Evolutionary conservation across 1,140 invertebrate species (phyloP), one percentile per base, ranked within the genome.

Genomic region (Leptonema lineaticorne): DNA sequence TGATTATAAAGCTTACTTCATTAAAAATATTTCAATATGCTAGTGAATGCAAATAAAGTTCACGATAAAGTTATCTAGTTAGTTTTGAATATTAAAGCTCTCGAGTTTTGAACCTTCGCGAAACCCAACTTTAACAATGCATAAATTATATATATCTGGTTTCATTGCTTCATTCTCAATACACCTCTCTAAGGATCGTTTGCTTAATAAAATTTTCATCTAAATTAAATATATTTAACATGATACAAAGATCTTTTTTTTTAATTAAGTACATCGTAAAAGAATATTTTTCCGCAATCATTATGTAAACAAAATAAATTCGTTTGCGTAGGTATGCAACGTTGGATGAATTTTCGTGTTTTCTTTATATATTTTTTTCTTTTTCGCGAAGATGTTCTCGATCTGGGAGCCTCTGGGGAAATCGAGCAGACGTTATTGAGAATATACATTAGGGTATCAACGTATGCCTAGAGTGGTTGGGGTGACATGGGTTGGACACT

Each of bases 371-470:
- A n/a, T 16, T 26, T 26, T 22, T 53, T 53, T 53, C 50, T 71
- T 71, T 68, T 71, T 27, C 53, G 57, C 50, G 59, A 65, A 68
- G 66, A 71, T 71, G 67, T 71, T 65, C 67, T 50, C 69, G 66
- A 66, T 64, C 48, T 26, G 27, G 33, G 46, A 46, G 60, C 63
- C 69, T 56, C 69, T 2, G 48, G 69, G 69, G 69, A 71, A 71
- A 71, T 71, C 50, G 60, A 64, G 69, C 69, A 71, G 69, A 68
- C 66, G 66, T 64, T 71, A 71, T 71, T 71, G 69, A 71, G 69
- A 68, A 71, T 68, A 65, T 71, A 71, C 69, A 63, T 71, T 66
- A 68, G 62, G 64, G 65, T 48, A 68, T 68, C 59, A 28, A 18
- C 48, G 37, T 56, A 16, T 24, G 50, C 29, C n/a, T 65, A 2